Evolutionary conservation across 2,888 invertebrate genomes (phyloP), one percentile per base, ranked within the genome.

Genomic region (Drosophila mimica): DNA sequence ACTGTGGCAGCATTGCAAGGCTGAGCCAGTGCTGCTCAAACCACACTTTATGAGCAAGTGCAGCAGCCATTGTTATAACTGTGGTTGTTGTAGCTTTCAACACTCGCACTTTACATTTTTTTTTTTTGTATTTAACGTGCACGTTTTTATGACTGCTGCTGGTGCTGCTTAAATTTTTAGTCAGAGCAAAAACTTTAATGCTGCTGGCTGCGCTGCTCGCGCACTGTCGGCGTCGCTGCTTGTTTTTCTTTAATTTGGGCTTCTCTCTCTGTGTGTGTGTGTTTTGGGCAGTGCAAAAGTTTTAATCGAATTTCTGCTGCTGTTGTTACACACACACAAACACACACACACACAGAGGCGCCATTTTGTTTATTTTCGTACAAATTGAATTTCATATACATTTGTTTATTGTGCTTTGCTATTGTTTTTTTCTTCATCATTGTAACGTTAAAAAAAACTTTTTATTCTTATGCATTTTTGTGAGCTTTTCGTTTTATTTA

Each of bases 191-290:
- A 79, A 76, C 81, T 79, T 79, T 79, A 79, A 79, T 76, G 64
- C 54, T 36, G 49, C 5, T 17, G 28, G 9, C 48, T 25, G 17
- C 7, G 51, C 66, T 38, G 54, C 51, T 38, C 34, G 13, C 54
- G 15, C 28, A 61, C 62, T 49, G 67, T 49, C 61, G 30, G n/a
- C 67, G 43, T 54, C 59, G 67, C 66, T 68, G 76, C 74, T 81
- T 83, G 88, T 87, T 87, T 89, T 89, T 83, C 86, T 89, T 87
- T 87, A 89, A 87, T 87, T 87, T 90, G 74, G 70, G 76, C 74
- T 84, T 59, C 82, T 77, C 79, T 76, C 76, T 68, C 38, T 64
- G 8, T 58, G 43, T 59, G 9, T 52, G 60, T 51, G 63, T 43
- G 57, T 60, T 70, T 76, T 74, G 78, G 75, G 53, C 75, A 81